Conservation (phyloP, 1,140 invertebrate species). For the Caligus rogercresseyi region DNA sequence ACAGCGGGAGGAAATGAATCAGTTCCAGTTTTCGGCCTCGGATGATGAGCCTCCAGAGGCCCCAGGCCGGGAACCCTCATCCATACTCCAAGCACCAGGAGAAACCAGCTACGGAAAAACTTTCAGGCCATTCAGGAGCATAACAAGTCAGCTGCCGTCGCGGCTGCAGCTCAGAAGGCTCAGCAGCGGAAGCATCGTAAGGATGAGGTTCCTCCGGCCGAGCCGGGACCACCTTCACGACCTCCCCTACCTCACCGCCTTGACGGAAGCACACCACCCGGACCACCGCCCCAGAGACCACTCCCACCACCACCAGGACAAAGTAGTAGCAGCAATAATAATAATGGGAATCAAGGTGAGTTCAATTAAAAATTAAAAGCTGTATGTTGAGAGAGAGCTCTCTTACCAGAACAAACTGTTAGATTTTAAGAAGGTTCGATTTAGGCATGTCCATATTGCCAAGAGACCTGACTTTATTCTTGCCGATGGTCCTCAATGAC, state of each 20-base stretch:
- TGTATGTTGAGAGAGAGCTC: too few relatives aligned
- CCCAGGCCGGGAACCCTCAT: conserved; percentile 6
- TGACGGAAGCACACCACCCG: conserved; percentile 13
- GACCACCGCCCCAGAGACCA: conserved; percentile 46
- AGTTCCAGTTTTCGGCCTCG: conserved; percentile 13
- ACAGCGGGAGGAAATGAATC: conserved; percentile 16
- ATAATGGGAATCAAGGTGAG: too few relatives aligned
- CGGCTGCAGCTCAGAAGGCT: not conserved
- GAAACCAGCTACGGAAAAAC: conserved; percentile 76
- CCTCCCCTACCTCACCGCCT: conserved; percentile 69
- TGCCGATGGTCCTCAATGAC: too few relatives aligned
- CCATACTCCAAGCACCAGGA: conserved; percentile 51
- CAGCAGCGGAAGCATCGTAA: conserved; percentile 20
- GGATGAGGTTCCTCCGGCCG: conserved; percentile 41
- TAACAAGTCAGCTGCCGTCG: not conserved
- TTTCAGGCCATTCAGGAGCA: conserved; percentile 82
- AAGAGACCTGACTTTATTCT: too few relatives aligned
- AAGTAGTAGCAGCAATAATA: conserved; percentile 9
- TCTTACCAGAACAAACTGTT: too few relatives aligned
- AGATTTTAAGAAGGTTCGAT: too few relatives aligned
- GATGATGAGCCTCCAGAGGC: conserved; percentile 12
- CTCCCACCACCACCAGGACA: conserved; percentile 46
- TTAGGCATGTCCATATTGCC: too few relatives aligned
- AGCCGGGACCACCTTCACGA: conserved; percentile 59
- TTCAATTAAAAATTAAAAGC: too few relatives aligned